Evolutionary conservation across 92 coral and sea anemone species (phyloP), one percentile per base, ranked within the genome.

Genomic region (Umimayanthus kanabou): DNA sequence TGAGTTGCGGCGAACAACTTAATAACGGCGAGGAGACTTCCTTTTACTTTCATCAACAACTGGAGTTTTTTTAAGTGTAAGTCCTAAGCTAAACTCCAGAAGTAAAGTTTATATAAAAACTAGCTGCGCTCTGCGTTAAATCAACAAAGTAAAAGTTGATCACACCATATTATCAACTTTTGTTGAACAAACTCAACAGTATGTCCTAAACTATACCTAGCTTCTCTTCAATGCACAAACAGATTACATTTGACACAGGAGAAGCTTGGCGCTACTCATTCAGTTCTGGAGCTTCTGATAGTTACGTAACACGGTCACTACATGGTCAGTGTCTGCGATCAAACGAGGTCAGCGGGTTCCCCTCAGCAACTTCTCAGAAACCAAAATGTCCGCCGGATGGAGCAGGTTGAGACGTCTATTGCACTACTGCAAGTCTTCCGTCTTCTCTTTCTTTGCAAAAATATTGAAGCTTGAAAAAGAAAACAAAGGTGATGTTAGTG

Each of bases 391-490:
- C 6, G 69, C 8, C 6, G 69, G 25, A 9, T 22, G 69, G 28
- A 47, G 39, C 55, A 49, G 25, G 80, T 20, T 15, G 13, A 76
- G 25, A n/a, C 4, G 47, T 2, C 1, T 45, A 25, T 47, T 28
- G 1, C 65, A 11, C 39, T 53, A 79, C 67, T 79, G 30, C 28
- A 70, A 79, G 69, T 55, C 23, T 79, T 53, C 82, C 53, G 82
- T 4, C 39, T 79, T 79, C 58, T 79, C 82, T 28, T 79, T 79
- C 10, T 79, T 79, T 28, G 82, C 40, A 30, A 79, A 79, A 28
- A 79, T 79, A 16, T 79, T 49, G 42, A 79, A 79, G 69, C 82
- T 79, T 16, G 45, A 11, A 64, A 79, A 30, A 1, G 5, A 79
- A 79, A 79, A 50, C 22, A 79, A 79, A 55, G 29, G 43, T 37